Base-by-base conservation (phyloP, 2,888 invertebrate genomes). In the Rhodophaea formosa region DNA sequence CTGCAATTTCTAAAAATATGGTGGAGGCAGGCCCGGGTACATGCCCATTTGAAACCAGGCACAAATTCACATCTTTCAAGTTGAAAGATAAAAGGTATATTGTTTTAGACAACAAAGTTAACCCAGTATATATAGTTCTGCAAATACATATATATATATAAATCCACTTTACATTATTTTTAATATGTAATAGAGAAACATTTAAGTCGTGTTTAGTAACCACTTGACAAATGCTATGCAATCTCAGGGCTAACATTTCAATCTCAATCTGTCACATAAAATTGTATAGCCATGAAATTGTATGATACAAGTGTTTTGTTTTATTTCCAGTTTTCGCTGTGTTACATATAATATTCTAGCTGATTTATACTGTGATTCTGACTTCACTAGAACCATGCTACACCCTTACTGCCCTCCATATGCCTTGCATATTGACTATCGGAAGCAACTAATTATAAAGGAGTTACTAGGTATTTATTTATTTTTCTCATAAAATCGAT, bases 331-430 rank as follows among this genome's bases (percentile, higher is more conserved):
- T 71, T 94, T 97, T 72, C 93, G 99, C 53, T 93, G 98, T 61
- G 93, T 97, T 5, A 93, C 95, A 0, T 99, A 99, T 78, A 99
- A 99, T 79, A 94, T 98, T 68, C 88, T 99, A 67, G 98, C 99
- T 5, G 97, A 98, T 87, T 83, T 96, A 29, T 99, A 98, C 82
- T 95, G 97, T 62, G 97, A 97, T 79, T 95, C 97, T 0, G 96
- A 96, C 62, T 93, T 92, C 75, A 94, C 96, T 0, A 92, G 95
- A 71, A 93, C 91, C 54, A 92, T 93, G 55, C 88, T 98, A 0
- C 96, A 95, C 84, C 95, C 96, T 0, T 97, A 98, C 73, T 98
- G 98, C 76, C 96, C 97, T 8, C 87, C 94, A 1, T 94, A 96
- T 84, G 96, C 96, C 2, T 87, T 98, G 44, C 92, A 93, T 32